Evolutionary conservation across 2,888 invertebrate genomes (phyloP), one percentile per base, ranked within the genome.

Genomic region (Labia minor): DNA sequence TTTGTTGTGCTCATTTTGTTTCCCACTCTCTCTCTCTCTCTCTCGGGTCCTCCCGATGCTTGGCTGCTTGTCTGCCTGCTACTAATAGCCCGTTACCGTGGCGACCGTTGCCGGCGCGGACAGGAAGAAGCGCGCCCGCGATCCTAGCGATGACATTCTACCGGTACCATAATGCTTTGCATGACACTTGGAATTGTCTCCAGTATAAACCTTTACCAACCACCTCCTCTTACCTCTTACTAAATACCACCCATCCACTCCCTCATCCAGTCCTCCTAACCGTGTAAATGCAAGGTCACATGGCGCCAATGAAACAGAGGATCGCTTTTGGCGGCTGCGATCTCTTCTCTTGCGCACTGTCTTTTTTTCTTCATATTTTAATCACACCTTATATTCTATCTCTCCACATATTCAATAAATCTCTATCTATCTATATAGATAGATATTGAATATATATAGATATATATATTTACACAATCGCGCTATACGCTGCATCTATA

Each of bases 91-190:
- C 72, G 73, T 70, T 68, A 69, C 70, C 70, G 68, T 71, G 70
- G 74, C 77, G 75, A 76, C 76, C 74, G 76, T 77, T 74, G 77
- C 76, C 76, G 76, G 76, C 73, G 70, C 89, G 86, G 90, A 92
- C 86, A 92, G 91, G 88, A 93, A 93, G 90, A 94, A 94, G 88
- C 92, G 94, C 85, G 89, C 92, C 85, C 89, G 86, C 78, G 87
- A 88, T 81, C 82, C 84, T 79, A 87, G 87, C 83, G 89, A 89
- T 83, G 90, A 90, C 84, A 85, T 90, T 85, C 86, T 94, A 89
- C 92, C 95, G 94, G 94, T 95, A 94, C 90, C 88, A 82, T 77
- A 82, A 80, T 80, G 82, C 82, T 82, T 85, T 85, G 85, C 85
- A 85, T 85, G 84, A 81, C 78, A 75, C 77, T 77, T 78, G 67